A percentile compares a stretch with the other conserved stretches of the same genome.
These are phyloP conservation scores for Elymnias hypermnestra DNA, from an alignment of 1,140 invertebrate genomes.

Conservation along the genomic window DNA sequence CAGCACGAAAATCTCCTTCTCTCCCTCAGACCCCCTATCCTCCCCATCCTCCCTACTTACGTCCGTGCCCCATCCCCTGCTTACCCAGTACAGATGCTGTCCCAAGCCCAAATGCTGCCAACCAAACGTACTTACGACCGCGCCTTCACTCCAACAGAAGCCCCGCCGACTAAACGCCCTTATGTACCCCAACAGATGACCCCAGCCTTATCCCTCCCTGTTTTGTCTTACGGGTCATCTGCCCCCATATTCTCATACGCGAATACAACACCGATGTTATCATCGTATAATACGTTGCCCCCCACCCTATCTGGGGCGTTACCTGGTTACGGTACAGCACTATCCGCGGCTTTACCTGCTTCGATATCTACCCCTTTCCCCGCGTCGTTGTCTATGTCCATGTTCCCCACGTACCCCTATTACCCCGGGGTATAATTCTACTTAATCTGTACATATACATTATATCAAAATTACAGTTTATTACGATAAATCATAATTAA, in stretches of 20 bases:
- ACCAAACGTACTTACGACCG: constrained; percentile 73
- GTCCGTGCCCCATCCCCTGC: constrained; percentile 31
- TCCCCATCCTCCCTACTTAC: constrained; percentile 19
- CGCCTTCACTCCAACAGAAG: constrained; percentile 58
- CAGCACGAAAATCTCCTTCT: constrained; percentile 32
- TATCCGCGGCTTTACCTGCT: constrained; percentile 39
- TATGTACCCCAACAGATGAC: constrained; percentile 62
- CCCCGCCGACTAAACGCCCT: constrained; percentile 60
- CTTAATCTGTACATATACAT: too few species aligned
- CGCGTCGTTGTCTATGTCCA: constrained; percentile 46
- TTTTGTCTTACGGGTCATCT: constrained; percentile 68
- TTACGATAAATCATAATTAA: too few species aligned
- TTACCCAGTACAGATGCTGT: constrained; percentile 51
- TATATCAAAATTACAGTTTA: too few species aligned
- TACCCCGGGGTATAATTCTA: constrained; percentile 52
- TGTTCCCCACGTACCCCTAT: constrained; percentile 62
- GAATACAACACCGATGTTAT: constrained; percentile 44
- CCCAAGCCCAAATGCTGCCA: constrained; percentile 40
- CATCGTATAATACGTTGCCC: constrained; percentile 47
- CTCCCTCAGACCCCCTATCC: constrained; percentile 31
- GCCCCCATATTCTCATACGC: constrained; percentile 58
- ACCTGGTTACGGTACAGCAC: constrained; percentile 31
- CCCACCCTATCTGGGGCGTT: constrained; percentile 34
- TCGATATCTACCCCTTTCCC: constrained; percentile 44
- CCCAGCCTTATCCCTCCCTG: constrained; percentile 67